These are phyloP conservation scores for Tethya wilhelma DNA, from an alignment of 37 sponge, comb jelly and placozoan genomes.

Conservation along the genomic window DNA sequence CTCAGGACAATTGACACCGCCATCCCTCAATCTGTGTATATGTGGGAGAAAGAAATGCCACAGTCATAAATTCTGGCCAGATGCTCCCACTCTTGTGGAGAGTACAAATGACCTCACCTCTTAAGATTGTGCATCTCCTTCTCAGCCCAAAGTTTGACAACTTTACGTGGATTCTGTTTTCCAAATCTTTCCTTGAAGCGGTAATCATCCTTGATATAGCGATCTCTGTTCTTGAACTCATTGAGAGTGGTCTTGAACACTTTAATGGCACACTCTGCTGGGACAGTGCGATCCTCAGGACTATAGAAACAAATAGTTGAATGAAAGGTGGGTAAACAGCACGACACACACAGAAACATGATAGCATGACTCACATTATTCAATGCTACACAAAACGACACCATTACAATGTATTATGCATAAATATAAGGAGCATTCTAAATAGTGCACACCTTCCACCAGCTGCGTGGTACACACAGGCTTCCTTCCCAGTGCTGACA, in stretches of 20 bases:
- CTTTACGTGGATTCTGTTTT: conserved; percentile 81
- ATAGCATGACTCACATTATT: not conserved
- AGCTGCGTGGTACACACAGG: conserved; percentile 85
- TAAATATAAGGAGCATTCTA: not conserved
- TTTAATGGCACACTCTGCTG: conserved; percentile 92
- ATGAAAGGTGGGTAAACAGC: not conserved
- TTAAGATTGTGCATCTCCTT: conserved; percentile 95
- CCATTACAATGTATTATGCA: not conserved
- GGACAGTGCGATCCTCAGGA: conserved; percentile 57
- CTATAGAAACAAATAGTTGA: conserved; percentile 14
- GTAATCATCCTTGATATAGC: conserved; percentile 93
- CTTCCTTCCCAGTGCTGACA: conserved; percentile 96
- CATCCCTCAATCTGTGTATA: conserved; percentile 56
- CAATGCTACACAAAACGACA: not conserved
- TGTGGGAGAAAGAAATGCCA: not conserved
- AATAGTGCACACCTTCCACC: conserved; percentile 88
- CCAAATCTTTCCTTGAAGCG: conserved; percentile 78
- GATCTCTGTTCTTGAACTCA: conserved; percentile 92
- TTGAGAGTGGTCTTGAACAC: conserved; percentile 98
- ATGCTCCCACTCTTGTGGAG: not conserved
- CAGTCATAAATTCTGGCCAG: not conserved
- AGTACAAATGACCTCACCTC: conserved; percentile 35
- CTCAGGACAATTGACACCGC: conserved; percentile 82
- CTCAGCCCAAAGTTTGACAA: conserved; percentile 92
- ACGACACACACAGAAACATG: not conserved